phyloP scores from a whole-genome alignment of 2,888 invertebrate species.

The Trisateles emortualis region DNA sequence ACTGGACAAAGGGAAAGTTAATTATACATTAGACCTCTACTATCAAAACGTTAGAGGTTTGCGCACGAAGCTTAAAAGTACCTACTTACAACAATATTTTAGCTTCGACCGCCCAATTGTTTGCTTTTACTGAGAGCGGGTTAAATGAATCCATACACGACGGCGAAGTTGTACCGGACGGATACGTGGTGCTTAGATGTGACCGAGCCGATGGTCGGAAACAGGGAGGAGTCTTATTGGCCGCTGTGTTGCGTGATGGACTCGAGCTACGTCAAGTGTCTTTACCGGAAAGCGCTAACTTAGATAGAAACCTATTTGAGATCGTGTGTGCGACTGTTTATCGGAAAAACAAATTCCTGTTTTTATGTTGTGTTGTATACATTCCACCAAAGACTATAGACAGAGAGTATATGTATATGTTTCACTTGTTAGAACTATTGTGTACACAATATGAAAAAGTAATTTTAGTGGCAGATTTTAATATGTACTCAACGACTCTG shows the following conservation, averaged over 20 bases:
- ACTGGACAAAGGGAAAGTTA: neutral
- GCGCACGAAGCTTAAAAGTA: neutral
- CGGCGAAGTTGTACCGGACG: neutral
- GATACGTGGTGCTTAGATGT: neutral
- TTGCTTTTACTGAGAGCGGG: neutral
- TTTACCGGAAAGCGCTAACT: too few relatives aligned
- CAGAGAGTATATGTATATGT: neutral
- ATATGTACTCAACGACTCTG: conserved; percentile 5
- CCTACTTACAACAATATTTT: neutral
- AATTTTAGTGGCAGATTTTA: conserved; percentile 26
- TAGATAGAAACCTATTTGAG: neutral
- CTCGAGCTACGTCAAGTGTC: neutral
- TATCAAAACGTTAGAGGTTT: conserved; percentile 2
- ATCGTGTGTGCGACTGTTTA: neutral
- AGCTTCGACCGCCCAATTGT: neutral
- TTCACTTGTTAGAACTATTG: neutral
- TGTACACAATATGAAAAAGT: conserved; percentile 1
- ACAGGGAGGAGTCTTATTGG: neutral
- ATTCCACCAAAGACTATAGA: neutral
- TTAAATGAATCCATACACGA: neutral
- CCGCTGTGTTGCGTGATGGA: neutral
- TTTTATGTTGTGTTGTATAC: neutral
- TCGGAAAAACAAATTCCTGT: neutral
- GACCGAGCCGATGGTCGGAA: neutral
- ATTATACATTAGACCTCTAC: neutral